Base-by-base conservation (phyloP, 2,113 vertebrate species). In the Circaetus gallicus region DNA sequence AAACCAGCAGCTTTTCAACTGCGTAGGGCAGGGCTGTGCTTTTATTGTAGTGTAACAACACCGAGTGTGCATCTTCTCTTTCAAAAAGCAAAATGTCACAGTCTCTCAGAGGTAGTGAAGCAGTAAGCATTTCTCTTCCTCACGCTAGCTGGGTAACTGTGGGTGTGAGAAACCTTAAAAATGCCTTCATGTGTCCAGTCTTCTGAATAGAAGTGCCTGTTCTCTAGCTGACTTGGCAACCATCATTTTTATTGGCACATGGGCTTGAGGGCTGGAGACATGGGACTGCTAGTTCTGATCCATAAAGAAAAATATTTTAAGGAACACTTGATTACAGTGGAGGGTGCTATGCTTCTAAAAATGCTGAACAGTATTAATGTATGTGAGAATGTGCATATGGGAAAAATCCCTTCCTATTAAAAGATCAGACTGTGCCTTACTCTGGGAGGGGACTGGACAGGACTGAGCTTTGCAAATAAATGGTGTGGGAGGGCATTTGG, bases 281-380 rank as follows among this genome's bases (percentile, higher is more conserved):
- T 28, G 84, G 83, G 34, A 91, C 92, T 93, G 86, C 74, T 36
- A 47, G 89, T 95, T 82, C 89, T 82, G 77, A 90, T 82, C 83
- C 78, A n/a, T 82, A 63, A 82, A 95, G 83, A 40, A 38, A 89
- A 94, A 40, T 89, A 61, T 90, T 96, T 82, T 84, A 92, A 95
- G 93, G 93, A 96, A 94, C 96, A 70, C 88, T 95, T 96, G 94
- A 95, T 96, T 96, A 90, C 91, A 91, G 92, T 69, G 90, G 90
- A 88, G 91, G 59, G 88, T 38, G 49, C 73, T 85, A 29, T 32
- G 89, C 95, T 95, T 85, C 92, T 96, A 66, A 95, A 95, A 95
- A 95, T 82, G 95, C 91, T 9, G 1, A 2, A 7, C 6, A 20
- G 89, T 50, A 52, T 87, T 86, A 80, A 90, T 76, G 70, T 18